Evolutionary conservation across 2,888 invertebrate species (phyloP).

Genomic region (Leptothorax acervorum): DNA sequence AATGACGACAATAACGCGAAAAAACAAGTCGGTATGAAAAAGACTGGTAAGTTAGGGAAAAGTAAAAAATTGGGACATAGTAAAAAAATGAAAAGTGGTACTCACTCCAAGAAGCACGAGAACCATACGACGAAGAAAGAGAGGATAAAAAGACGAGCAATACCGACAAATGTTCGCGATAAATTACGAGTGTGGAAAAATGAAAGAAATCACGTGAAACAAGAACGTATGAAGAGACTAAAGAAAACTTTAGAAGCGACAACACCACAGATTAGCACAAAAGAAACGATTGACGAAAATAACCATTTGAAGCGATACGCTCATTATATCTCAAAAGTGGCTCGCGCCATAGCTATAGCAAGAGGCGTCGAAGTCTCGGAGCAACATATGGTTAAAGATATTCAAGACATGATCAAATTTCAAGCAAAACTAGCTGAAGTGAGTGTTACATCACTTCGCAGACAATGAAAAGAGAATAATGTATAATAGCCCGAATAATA

Average conservation of each 20-base stretch:
- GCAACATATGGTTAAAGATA: conserved; percentile 65
- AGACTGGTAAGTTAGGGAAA: not conserved
- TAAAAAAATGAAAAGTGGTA: not conserved
- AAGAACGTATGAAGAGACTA: not conserved
- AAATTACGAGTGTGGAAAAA: not conserved
- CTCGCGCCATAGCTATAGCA: conserved; percentile 61
- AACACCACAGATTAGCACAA: not conserved
- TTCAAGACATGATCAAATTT: conserved; percentile 71
- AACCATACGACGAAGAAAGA: conserved; percentile 3
- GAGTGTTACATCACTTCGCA: not conserved
- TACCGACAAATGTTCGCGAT: not conserved
- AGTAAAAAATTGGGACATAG: not conserved
- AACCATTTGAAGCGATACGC: not conserved
- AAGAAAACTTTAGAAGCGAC: not conserved
- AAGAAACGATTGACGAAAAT: not conserved
- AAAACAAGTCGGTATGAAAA: not conserved
- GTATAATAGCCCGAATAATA: not conserved
- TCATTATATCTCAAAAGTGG: conserved; percentile 61
- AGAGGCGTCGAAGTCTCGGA: conserved; percentile 64
- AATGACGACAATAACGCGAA: not conserved
- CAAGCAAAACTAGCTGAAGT: conserved; percentile 57
- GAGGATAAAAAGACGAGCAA: not conserved
- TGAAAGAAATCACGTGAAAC: not conserved
- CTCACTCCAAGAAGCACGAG: not conserved
- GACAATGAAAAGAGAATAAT: not conserved